phyloP scores from a whole-genome alignment of 2,797 vertebrate species.

The Delichon dasypus region DNA sequence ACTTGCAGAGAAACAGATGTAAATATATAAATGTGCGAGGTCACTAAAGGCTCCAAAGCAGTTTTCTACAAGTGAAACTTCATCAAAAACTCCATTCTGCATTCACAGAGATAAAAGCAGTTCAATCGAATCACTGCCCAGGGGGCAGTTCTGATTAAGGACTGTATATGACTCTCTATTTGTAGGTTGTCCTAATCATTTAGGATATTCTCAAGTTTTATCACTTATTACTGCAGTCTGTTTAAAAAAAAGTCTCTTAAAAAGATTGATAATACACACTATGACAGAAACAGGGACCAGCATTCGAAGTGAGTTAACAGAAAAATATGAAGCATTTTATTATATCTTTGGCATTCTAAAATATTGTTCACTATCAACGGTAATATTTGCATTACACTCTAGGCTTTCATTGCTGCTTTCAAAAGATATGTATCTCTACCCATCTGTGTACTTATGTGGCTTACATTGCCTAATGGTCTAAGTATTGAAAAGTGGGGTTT shows the following conservation, averaged over 20 bases:
- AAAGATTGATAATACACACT: not conserved
- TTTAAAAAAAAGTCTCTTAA: not conserved
- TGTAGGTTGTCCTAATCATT: not conserved
- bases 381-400: not conserved
- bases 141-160: not conserved
- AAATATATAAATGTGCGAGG: not conserved
- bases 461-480: not conserved
- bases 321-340: not conserved
- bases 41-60: not conserved
- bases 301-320: not conserved
- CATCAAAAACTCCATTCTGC: conserved; percentile 1
- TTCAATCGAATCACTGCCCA: conserved; percentile 11
- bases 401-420: not conserved
- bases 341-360: not conserved
- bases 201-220: not conserved
- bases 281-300: not conserved
- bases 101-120: conserved; percentile 1
- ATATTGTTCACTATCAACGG: not conserved
- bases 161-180: not conserved
- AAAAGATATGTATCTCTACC: not conserved
- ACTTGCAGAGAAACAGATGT: not conserved
- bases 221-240: not conserved
- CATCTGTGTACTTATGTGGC: not conserved
- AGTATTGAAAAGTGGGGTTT: not conserved
- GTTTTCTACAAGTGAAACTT: not conserved